Evolutionary conservation across 2,113 vertebrate genomes (phyloP), one percentile per base, ranked within the genome.

Genomic region (Ranitomeya imitator): DNA sequence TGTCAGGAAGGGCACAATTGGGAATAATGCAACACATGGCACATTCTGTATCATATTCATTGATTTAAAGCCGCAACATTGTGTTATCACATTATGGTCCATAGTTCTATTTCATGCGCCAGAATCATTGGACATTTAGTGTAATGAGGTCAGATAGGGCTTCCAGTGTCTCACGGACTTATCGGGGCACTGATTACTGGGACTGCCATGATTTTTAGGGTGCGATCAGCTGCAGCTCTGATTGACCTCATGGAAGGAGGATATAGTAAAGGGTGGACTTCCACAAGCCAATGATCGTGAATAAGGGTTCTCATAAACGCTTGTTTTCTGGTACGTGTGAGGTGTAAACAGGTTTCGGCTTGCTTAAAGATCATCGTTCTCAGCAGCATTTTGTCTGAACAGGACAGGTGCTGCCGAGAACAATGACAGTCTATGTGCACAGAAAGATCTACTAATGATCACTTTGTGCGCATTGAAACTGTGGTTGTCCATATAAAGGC

Each of bases 71-170:
- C 26, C 31, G 65, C 65, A 2, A 2, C 9, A 67, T 23, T 23
- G 69, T 73, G 13, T 31, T 7, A 74, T 45, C 7, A 7, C 1
- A 74, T 76, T 76, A 52, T 52, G 52, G 73, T 9, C 16, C 16
- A 52, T 19, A 51, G 18, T 19, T 16, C 3, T 4, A 76, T 76
- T 76, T 76, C 73, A 16, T 12, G 19, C 19, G 52, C 71, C 31
- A 74, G 71, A 74, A 74, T 74, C 71, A 74, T 45, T 74, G 71
- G 51, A 45, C 37, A 76, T 51, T 76, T 45, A 52, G 21, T 52
- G 18, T 76, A 76, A 76, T 45, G 31, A 74, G 71, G 71, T 74
- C 37, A 74, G 37, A 45, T 76, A 52, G 73, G 45, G 37, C 73
- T 76, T 19, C 45, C 7, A 45, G 9, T 8, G 37, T 15, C 31